A percentile compares a stretch with the other conserved stretches of the same genome.
Evolutionary conservation across 2,888 invertebrate species (phyloP).

Genomic region (Hyalella azteca): DNA sequence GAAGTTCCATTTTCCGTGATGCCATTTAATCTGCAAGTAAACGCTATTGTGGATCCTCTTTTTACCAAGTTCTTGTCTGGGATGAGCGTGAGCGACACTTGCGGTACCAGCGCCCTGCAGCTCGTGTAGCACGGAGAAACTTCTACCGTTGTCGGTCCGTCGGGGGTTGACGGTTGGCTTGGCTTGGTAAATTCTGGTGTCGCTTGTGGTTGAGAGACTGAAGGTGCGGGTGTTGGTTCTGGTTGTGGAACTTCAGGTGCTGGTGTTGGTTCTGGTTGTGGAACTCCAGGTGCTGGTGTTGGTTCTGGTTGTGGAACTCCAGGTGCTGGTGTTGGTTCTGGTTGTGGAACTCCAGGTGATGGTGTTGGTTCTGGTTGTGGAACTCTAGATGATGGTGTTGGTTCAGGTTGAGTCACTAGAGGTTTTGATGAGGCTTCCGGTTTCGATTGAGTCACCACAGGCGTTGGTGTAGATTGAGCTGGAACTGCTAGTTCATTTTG

Average conservation of each 20-base stretch:
- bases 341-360: neutral
- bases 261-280: neutral
- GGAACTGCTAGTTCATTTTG: neutral
- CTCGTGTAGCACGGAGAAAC: neutral
- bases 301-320: neutral
- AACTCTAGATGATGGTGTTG: neutral
- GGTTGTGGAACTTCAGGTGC: neutral
- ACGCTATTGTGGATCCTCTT: neutral
- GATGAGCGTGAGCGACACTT: neutral
- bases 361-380: neutral
- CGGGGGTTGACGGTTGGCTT: neutral
- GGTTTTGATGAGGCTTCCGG: neutral
- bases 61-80: neutral
- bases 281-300: neutral
- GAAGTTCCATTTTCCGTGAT: neutral
- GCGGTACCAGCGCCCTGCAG: neutral
- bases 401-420: neutral
- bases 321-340: neutral
- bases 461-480: neutral
- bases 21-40: neutral
- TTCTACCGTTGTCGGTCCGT: neutral
- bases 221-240: neutral
- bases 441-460: neutral
- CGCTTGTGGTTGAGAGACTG: too few relatives aligned
- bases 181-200: too few relatives aligned